Conservation (phyloP, 1,140 invertebrate genomes). For the Araneus ventricosus region DNA sequence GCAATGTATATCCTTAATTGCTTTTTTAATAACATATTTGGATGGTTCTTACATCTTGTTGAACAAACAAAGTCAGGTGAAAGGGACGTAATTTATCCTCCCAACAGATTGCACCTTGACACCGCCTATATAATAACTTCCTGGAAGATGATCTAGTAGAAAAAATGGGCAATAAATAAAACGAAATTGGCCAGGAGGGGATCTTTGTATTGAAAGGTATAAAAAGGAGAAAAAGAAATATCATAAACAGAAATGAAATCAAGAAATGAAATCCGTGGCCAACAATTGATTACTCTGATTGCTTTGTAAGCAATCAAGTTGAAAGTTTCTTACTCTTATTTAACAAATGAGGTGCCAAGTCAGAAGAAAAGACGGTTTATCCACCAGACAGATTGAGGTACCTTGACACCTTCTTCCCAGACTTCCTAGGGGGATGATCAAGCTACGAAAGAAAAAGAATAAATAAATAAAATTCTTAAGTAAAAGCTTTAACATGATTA, state of each 20-base stretch:
- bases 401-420: slow-evolving; percentile 17
- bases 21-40: background rate
- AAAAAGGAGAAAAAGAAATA: background rate
- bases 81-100: background rate
- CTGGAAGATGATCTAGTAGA: slow-evolving; percentile 15
- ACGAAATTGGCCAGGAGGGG: background rate
- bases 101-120: slow-evolving; percentile 7
- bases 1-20: background rate
- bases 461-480: background rate
- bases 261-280: background rate
- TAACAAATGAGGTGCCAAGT: slow-evolving; percentile 37
- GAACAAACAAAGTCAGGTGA: background rate
- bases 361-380: background rate
- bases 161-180: background rate
- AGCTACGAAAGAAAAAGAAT: background rate
- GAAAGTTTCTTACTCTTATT: slow-evolving; percentile 6
- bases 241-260: background rate
- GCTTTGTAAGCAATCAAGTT: background rate
- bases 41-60: background rate
- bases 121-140: background rate
- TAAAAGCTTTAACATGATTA: slow-evolving; percentile 33
- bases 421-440: slow-evolving; percentile 31
- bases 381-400: background rate
- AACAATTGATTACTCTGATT: slow-evolving; percentile 9
- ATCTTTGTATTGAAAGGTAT: background rate